Evolutionary conservation across 53 echinoderm and acorn worm genomes (phyloP).

Genomic region (Luidia sarsii): DNA sequence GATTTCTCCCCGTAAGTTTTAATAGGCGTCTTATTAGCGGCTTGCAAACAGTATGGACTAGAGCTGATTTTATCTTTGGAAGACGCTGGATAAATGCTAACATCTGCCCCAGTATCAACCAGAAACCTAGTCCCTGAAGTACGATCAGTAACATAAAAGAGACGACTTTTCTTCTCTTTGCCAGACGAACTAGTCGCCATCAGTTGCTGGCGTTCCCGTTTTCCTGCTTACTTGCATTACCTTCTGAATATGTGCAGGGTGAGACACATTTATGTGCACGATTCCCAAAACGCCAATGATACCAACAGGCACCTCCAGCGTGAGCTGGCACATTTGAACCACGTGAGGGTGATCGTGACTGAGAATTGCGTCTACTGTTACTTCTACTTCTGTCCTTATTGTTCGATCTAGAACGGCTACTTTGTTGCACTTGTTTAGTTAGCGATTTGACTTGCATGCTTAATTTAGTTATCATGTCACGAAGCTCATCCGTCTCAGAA

Average conservation of each 20-base stretch:
- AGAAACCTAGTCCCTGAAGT: neutral
- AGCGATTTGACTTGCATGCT: neutral
- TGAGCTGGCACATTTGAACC: neutral
- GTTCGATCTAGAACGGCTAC: neutral
- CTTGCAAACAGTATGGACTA: neutral
- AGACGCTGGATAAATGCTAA: conserved; percentile 1
- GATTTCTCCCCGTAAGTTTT: conserved; percentile 50
- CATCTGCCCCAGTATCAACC: conserved; percentile 30
- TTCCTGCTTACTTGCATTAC: neutral
- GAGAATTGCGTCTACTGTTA: neutral
- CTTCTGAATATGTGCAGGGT: neutral
- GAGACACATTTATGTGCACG: neutral
- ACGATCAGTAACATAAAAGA: neutral
- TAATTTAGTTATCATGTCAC: neutral
- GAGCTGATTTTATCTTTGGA: neutral
- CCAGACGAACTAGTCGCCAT: neutral
- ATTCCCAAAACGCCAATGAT: conserved; percentile 2
- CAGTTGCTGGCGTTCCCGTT: conserved; percentile 10
- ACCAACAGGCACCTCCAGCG: neutral
- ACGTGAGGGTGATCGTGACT: neutral
- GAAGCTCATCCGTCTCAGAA: neutral
- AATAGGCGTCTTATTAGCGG: conserved; percentile 37
- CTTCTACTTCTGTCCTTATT: neutral
- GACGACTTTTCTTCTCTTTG: neutral
- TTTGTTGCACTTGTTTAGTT: neutral